phyloP scores from a whole-genome alignment of 1,140 invertebrate species.

The Brachystomella parvula region DNA sequence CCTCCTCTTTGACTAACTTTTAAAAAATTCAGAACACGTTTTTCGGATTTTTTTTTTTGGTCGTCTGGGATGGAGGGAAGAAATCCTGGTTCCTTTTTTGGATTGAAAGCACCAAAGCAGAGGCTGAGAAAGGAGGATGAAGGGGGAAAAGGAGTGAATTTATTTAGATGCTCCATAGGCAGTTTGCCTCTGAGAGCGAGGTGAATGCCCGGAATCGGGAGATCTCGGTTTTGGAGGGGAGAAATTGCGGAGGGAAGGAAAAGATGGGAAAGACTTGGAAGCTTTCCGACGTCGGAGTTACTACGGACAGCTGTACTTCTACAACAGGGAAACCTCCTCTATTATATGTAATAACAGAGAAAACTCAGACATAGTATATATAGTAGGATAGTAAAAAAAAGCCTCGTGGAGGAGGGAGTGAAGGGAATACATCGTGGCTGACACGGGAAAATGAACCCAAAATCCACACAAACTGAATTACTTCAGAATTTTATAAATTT shows the following conservation, averaged over 20 bases:
- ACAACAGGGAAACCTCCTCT: background rate
- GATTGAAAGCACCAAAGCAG: background rate
- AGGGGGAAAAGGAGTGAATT: constrained; percentile 17
- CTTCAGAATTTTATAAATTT: too few relatives aligned
- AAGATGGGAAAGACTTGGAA: constrained; percentile 13
- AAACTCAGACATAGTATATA: too few relatives aligned
- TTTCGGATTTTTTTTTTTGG: background rate
- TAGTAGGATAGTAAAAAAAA: too few relatives aligned
- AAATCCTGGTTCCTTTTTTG: background rate
- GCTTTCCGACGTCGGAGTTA: background rate
- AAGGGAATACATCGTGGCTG: too few relatives aligned
- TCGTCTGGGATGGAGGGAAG: background rate
- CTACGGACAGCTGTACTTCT: background rate
- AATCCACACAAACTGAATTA: too few relatives aligned
- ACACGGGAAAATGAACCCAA: too few relatives aligned
- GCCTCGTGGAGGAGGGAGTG: too few relatives aligned
- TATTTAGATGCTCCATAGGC: constrained; percentile 26
- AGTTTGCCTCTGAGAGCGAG: constrained; percentile 7
- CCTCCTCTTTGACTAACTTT: background rate
- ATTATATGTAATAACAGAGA: background rate
- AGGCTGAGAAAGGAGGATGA: constrained; percentile 16
- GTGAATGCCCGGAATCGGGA: constrained; percentile 26
- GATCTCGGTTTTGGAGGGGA: constrained; percentile 15
- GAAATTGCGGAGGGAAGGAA: background rate
- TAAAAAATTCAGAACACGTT: constrained; percentile 13